Evolutionary conservation across 1,140 invertebrate species (phyloP).

Genomic region (Bradysia coprophila): DNA sequence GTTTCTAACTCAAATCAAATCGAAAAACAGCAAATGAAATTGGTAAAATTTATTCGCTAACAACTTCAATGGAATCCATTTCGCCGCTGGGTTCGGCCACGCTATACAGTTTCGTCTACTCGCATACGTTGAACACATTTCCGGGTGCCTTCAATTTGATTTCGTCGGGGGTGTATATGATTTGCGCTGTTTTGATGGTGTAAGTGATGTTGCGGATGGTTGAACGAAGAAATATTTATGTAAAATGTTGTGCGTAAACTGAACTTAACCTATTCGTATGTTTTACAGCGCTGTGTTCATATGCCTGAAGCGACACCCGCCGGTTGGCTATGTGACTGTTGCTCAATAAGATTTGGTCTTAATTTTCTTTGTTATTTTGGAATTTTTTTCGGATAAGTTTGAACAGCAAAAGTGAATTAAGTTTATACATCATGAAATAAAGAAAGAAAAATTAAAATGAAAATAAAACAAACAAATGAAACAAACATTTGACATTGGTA

Average conservation of each 20-base stretch:
- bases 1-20: no score
- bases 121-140: slow-evolving; percentile 27
- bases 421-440: background rate
- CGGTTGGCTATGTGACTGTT: background rate
- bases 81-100: slow-evolving; percentile 34
- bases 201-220: slow-evolving; percentile 13
- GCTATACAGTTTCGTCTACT: slow-evolving; percentile 40
- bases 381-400: background rate
- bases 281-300: background rate
- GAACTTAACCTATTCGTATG: background rate
- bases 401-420: background rate
- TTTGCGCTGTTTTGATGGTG: slow-evolving; percentile 26
- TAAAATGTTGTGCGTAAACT: background rate
- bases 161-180: slow-evolving; percentile 22
- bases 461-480: background rate
- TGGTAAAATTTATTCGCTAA: slow-evolving; percentile 40
- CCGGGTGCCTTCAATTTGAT: slow-evolving; percentile 35
- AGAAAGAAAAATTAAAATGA: background rate
- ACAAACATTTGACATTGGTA: no score
- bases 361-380: background rate
- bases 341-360: background rate
- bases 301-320: background rate
- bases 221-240: background rate
- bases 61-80: slow-evolving; percentile 38
- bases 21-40: slow-evolving; percentile 37